Evolutionary conservation across 2,113 vertebrate genomes (phyloP).

Genomic region (Amazona guildingii): DNA sequence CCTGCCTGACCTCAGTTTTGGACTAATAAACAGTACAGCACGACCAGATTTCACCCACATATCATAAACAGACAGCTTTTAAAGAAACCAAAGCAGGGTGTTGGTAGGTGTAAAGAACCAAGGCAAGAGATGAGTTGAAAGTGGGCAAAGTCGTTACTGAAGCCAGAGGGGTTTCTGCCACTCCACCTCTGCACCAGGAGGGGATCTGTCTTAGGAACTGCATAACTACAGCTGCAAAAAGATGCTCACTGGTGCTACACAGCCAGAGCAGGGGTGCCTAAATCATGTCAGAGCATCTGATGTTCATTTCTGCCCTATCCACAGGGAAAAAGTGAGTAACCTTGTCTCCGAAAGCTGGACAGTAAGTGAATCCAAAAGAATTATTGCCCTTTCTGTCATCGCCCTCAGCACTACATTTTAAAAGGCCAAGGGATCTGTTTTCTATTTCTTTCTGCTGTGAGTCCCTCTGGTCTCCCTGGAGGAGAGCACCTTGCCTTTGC

Average conservation of each 20-base stretch:
- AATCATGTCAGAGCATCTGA: not conserved
- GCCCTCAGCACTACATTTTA: not conserved
- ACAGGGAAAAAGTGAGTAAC: not conserved
- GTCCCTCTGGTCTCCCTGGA: not conserved
- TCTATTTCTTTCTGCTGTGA: not conserved
- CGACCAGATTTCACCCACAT: conserved; percentile 10
- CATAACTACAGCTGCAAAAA: not conserved
- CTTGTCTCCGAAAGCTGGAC: not conserved
- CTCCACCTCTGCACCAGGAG: not conserved
- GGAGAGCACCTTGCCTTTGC: not conserved
- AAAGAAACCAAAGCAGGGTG: not conserved
- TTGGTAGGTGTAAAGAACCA: not conserved
- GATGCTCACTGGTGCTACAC: not conserved
- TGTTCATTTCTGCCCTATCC: not conserved
- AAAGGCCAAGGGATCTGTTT: not conserved
- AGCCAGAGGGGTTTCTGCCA: rapidly evolving
- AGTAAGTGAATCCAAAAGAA: not conserved
- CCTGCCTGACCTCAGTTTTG: conserved; percentile 63
- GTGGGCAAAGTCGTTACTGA: not conserved
- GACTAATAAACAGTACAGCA: conserved; percentile 55
- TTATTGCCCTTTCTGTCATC: not conserved
- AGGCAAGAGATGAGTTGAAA: not conserved
- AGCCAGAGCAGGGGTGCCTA: not conserved
- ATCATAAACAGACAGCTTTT: conserved; percentile 17
- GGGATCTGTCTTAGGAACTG: not conserved